Conservation (phyloP, 2,797 vertebrate species). For the Enteromius trimaculatus region DNA sequence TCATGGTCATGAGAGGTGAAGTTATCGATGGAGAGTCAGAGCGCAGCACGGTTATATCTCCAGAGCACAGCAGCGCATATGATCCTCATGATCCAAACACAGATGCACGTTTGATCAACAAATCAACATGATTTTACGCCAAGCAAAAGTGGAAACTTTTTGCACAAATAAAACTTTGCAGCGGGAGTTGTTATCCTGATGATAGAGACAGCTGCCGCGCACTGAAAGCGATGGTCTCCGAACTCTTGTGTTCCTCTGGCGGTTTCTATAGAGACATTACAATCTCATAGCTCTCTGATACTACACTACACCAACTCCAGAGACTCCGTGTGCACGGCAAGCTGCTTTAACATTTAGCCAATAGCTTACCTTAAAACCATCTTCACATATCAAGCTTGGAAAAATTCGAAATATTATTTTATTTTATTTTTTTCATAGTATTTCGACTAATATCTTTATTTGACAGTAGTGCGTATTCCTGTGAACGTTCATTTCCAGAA, state of each 20-base stretch:
- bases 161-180: too few species aligned
- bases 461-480: too few species aligned
- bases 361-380: neutral
- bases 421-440: too few species aligned
- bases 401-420: too few species aligned
- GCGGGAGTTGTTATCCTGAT: neutral
- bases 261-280: slow-evolving; percentile 75
- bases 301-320: neutral
- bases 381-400: too few species aligned
- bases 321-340: neutral
- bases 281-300: slow-evolving; percentile 23
- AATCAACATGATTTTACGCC: neutral
- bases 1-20: slow-evolving; percentile 61
- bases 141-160: neutral
- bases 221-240: slow-evolving; percentile 58
- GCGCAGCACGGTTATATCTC: neutral
- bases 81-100: neutral
- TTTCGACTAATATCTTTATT: neutral
- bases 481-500: too few species aligned
- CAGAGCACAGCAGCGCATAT: neutral
- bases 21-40: neutral
- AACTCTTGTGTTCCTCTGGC: slow-evolving; percentile 68
- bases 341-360: neutral
- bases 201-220: neutral
- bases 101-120: neutral